Conservation (phyloP, 2,113 vertebrate genomes). For the Oceanites oceanicus region DNA sequence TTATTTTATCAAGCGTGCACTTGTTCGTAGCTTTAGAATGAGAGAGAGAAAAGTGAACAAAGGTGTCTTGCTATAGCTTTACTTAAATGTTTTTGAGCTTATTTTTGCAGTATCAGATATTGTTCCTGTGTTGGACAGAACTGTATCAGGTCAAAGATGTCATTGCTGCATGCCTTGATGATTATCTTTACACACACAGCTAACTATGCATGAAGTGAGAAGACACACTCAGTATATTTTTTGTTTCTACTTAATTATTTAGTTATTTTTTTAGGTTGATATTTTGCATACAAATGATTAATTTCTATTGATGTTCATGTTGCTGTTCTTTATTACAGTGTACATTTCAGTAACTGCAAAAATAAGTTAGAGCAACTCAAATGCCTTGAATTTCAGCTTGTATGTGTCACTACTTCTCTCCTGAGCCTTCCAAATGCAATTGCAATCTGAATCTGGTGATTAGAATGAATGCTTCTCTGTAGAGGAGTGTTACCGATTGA, state of each 20-base stretch:
- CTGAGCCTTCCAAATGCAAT: background rate
- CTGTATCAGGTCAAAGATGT: background rate
- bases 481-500: background rate
- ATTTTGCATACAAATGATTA: background rate
- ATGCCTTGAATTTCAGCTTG: background rate
- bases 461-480: background rate
- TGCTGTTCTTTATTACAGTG: background rate
- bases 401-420: background rate
- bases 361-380: background rate
- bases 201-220: background rate
- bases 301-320: background rate
- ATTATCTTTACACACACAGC: background rate
- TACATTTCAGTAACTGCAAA: background rate
- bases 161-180: background rate
- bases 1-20: background rate
- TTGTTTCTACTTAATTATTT: background rate
- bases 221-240: background rate
- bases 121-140: background rate
- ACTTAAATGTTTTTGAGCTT: background rate
- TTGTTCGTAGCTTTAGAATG: background rate
- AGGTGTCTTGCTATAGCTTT: background rate
- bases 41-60: background rate
- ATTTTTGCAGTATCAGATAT: background rate
- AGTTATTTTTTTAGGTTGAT: background rate
- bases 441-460: background rate